phyloP scores from a whole-genome alignment of 2,113 vertebrate species.

The Asarcornis scutulata region DNA sequence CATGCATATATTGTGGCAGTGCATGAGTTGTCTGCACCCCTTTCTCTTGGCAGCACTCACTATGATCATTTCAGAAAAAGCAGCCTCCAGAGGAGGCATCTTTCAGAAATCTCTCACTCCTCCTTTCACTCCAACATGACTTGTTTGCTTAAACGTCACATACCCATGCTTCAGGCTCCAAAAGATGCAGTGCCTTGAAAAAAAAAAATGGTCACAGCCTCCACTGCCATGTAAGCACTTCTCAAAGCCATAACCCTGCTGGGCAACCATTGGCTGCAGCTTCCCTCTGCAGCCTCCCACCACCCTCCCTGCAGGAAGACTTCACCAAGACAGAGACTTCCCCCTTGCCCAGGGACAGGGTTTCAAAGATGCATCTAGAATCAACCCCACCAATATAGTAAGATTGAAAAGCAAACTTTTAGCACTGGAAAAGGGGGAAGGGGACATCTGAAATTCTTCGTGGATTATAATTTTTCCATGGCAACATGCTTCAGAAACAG shows the following conservation, averaged over 20 bases:
- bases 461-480: conserved; percentile 69
- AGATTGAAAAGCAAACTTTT: conserved; percentile 33
- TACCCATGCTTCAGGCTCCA: neutral
- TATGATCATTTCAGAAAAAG: conserved; percentile 27
- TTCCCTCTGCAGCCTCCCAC: neutral
- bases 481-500: conserved; percentile 65
- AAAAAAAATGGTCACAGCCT: neutral
- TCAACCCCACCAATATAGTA: neutral
- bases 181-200: fast-evolving
- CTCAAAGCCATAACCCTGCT: neutral
- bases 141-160: neutral
- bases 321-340: neutral
- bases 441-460: conserved; percentile 39
- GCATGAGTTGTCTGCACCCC: conserved; percentile 19
- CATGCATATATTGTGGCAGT: neutral
- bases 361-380: conserved; percentile 5
- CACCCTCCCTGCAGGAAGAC: neutral
- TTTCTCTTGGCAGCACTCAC: conserved; percentile 36
- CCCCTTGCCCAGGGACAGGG: neutral
- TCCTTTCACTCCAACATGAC: neutral
- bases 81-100: conserved; percentile 5
- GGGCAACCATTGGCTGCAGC: neutral
- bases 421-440: neutral
- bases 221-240: neutral
- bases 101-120: conserved; percentile 32